These are phyloP conservation scores for Pristionchus mayeri DNA, from an alignment of 2,888 invertebrate species.

Conservation along the genomic window DNA sequence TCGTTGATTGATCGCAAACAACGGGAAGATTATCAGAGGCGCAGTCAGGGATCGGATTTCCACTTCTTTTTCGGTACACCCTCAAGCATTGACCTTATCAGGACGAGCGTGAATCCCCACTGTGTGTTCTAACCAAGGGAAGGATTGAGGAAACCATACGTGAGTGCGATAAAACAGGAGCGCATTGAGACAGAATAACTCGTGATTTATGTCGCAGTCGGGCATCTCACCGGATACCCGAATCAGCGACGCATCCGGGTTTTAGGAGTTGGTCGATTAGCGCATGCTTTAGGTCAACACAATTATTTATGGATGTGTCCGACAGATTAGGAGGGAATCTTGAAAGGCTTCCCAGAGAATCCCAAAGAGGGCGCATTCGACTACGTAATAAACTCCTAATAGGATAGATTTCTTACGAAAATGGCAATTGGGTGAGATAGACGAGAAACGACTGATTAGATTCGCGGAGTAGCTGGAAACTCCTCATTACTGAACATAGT, in stretches of 20 bases:
- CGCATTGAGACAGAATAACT: neutral
- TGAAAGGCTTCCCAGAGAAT: neutral
- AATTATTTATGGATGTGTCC: slow-evolving; percentile 1
- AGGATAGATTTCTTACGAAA: neutral
- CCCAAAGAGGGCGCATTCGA: neutral
- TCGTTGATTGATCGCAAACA: neutral
- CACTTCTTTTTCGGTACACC: neutral
- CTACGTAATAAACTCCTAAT: neutral
- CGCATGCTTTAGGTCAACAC: slow-evolving; percentile 2
- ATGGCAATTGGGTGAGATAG: neutral
- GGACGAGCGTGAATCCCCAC: neutral
- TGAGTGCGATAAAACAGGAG: neutral
- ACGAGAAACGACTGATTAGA: neutral
- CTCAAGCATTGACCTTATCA: neutral
- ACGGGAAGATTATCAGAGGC: neutral
- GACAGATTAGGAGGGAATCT: neutral
- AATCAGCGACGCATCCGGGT: slow-evolving; percentile 4
- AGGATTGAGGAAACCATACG: neutral
- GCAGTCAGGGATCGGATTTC: neutral
- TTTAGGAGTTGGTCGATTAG: slow-evolving; percentile 23
- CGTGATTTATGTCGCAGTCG: neutral
- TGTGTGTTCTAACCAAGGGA: neutral
- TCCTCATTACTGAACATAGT: no score
- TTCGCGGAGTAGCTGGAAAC: neutral
- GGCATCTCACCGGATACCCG: neutral